phyloP scores from a whole-genome alignment of 1,140 invertebrate genomes.

The Cherax quadricarinatus region DNA sequence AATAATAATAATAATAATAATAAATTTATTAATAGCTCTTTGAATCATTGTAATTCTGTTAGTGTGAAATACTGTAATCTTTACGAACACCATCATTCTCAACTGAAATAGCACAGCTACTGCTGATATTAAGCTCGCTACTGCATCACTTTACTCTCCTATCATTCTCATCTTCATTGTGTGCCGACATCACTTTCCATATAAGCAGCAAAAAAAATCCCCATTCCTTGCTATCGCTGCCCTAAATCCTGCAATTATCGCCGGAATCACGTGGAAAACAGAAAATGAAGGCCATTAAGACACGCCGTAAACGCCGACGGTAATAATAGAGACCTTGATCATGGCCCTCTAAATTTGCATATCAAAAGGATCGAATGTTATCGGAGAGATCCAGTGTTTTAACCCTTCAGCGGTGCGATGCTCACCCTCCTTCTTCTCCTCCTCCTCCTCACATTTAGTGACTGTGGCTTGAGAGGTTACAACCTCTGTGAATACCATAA shows the following conservation, averaged over 20 bases:
- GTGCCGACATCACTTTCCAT: not conserved
- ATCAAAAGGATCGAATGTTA: slow-evolving; percentile 20
- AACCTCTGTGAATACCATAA: not conserved
- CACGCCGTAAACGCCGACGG: slow-evolving; percentile 22
- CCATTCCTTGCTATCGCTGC: not conserved
- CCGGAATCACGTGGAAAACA: slow-evolving; percentile 15
- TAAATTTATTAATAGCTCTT: no score
- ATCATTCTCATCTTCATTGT: not conserved
- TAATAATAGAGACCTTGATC: slow-evolving; percentile 40
- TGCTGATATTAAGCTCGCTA: not conserved
- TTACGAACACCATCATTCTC: not conserved
- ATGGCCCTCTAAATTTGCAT: slow-evolving; percentile 24
- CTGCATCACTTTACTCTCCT: not conserved
- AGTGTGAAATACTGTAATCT: no score
- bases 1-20: no score
- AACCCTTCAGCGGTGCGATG: slow-evolving; percentile 4
- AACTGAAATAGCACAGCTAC: not conserved
- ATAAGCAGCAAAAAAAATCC: not conserved
- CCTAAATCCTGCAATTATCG: slow-evolving; percentile 24
- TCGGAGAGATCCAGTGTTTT: slow-evolving; percentile 3
- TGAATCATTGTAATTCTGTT: no score
- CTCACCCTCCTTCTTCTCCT: not conserved
- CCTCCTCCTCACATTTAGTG: not conserved
- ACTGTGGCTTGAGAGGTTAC: not conserved
- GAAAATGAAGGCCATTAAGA: slow-evolving; percentile 2